Evolutionary conservation across 2,113 vertebrate genomes (phyloP), one percentile per base, ranked within the genome.

Genomic region (Cynocephalus volans): DNA sequence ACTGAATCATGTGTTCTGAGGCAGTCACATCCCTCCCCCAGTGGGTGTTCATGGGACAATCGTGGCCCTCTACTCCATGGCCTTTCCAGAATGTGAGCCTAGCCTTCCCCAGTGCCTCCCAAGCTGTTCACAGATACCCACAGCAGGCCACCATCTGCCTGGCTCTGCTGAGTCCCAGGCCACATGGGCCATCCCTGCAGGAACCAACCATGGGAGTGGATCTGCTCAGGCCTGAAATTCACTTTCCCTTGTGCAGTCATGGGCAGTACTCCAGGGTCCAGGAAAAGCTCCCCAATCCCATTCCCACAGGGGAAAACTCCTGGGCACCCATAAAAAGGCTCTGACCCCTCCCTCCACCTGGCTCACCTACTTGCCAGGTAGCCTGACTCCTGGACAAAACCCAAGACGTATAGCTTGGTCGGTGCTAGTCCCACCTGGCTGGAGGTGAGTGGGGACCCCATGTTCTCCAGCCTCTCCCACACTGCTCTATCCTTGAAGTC

Each of bases 241-340:
- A 54, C 50, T 88, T 83, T 60, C 94, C 65, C 56, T 70, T 80
- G 21, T 52, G n/a, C 17, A 81, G 76, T 17, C 41, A 17, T 31
- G 54, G 33, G 5, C 26, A 19, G 64, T 9, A 3, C 41, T 65
- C 45, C 8, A 11, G 62, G 23, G 2, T 28, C 85, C 64, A 85
- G 58, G 92, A 79, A 23, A 73, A 93, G 72, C 76, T 92, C 81
- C 54, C 87, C 67, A 26, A 24, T 95, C 79, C 94, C 67, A 36
- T 73, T 45, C 65, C 62, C 36, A 36, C 3, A 26, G 23, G 26
- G 13, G 0, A 17, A 31, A 60, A 65, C 1, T 33, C 21, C 33
- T 52, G 48, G 31, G 31, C 10, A 31, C 48, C 69, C 41, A 54
- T n/a, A 31, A 28, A 26, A 21, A 41, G 24, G 14, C 17, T 52